Evolutionary conservation across 2,888 invertebrate genomes (phyloP), one percentile per base, ranked within the genome.

Genomic region (Clunio marinus): DNA sequence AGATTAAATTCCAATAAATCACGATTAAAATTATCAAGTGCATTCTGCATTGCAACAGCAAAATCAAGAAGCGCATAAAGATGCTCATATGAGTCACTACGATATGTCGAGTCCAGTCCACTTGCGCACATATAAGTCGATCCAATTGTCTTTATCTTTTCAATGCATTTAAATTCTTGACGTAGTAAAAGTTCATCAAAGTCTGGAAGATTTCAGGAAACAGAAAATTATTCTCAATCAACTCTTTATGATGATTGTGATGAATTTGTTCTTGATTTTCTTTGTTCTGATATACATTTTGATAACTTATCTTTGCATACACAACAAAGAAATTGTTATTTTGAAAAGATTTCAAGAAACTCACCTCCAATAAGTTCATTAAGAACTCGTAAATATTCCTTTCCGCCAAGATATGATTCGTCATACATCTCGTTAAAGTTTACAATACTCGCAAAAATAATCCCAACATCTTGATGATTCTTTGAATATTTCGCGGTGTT

Each of bases 361-460:
- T 46, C 24, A 66, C 66, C 66, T 0, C 91, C 94, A 70, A 96
- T 94, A 66, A 98, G 81, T 77, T 98, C 97, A 79, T 98, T 98
- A 62, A 98, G 83, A 8, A 98, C 96, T 15, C 97, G 83, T 71
- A 98, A 80, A 77, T 93, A 97, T 79, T 98, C 97, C 75, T 92
- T 90, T 2, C 97, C 97, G 15, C 94, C 95, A 73, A 93, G 83
- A 79, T 93, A 98, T 60, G 93, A 93, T 27, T 57, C 57, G 76
- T 98, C 97, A 77, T 98, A 98, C 85, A 98, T 90, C 79, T 97
- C 96, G 75, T 94, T 94, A 77, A 97, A 98, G 78, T 98, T 98
- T 0, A 95, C 91, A 73, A 98, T 94, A 74, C 92, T 93, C 5
- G 96, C 97, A 76, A 98, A 98, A 74, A 98, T 90, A 15, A 98